Evolutionary conservation across 1,140 invertebrate genomes (phyloP), one percentile per base, ranked within the genome.

Genomic region (Polypedilum pembai): DNA sequence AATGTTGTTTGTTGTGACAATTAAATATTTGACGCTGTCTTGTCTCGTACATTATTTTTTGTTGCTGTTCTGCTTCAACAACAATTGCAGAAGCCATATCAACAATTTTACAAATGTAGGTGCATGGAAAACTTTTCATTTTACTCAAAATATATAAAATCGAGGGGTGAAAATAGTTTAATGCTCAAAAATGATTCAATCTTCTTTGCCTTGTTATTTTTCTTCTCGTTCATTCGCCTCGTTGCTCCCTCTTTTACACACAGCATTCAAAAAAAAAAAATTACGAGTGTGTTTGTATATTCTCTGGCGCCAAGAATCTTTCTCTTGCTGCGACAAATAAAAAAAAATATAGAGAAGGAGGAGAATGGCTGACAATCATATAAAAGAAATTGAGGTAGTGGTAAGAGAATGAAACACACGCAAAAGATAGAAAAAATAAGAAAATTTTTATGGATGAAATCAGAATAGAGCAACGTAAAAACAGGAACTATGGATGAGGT

Each of bases 361-460:
- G n/a, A 56, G 45, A 56, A 56, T 56, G 45, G 45, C 45, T 56
- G 45, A 56, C 45, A 56, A 33, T 56, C 45, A 56, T 56, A n/a
- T 56, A 56, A 15, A 33, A 33, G 24, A 33, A 5, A 33, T 33
- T 33, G 24, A 45, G 15, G 41, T 45, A 8, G 45, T n/a, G n/a
- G 5, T 15, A 56, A 56, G n/a, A 12, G n/a, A 56, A 56, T 56
- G n/a, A 56, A 15, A 33, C 1, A 33, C 24, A 33, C 24, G 24
- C 24, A 33, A 33, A 33, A 33, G 24, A 33, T 33, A 33, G 24
- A 33, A 33, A 33, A 69, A 69, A 69, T 20, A 69, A 20, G 65
- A 69, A 69, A n/a, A 56, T 15, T 56, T 69, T 69, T 69, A 69
- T 69, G 65, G 65, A 69, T 69, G 65, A 69, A 69, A 69, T 69